Percentiles rank a stretch among this genome's conserved stretches.
Conservation (phyloP, 2,797 vertebrate species). For the Hydrocynus forskahlii region DNA sequence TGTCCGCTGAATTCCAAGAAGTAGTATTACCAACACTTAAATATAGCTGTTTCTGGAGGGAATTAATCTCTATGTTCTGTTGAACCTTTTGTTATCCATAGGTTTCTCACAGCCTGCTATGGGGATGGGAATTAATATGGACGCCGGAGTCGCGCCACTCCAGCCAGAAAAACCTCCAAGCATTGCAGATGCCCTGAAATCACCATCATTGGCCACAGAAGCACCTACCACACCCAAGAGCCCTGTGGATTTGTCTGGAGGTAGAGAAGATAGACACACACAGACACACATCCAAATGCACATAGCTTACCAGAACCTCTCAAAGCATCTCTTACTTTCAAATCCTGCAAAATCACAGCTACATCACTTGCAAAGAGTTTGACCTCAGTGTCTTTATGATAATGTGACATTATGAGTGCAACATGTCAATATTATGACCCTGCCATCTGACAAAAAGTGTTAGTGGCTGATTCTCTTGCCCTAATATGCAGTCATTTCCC, state of each 20-base stretch:
- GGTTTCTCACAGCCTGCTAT: constrained; percentile 69
- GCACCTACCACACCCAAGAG: constrained; percentile 67
- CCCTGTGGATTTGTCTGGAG: constrained; percentile 67
- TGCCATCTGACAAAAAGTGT: constrained; percentile 25
- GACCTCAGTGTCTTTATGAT: constrained; percentile 8
- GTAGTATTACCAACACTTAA: too few species aligned
- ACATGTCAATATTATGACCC: constrained; percentile 13
- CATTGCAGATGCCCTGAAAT: constrained; percentile 64
- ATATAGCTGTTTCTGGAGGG: too few species aligned
- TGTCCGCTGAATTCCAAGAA: too few species aligned
- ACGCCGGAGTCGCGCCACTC: constrained; percentile 63
- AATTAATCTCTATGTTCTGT: neutral
- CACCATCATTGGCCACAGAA: constrained; percentile 52
- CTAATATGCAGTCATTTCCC: constrained; percentile 22
- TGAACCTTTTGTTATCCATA: constrained; percentile 39
- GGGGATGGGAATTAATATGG: constrained; percentile 60
- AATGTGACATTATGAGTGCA: constrained; percentile 15
- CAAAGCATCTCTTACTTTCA: neutral
- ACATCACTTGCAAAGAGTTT: neutral
- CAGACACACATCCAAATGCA: constrained; percentile 2
- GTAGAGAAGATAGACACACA: constrained; percentile 58
- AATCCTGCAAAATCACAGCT: neutral
- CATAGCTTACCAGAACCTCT: neutral
- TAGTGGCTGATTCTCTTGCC: neutral
- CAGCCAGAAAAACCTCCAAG: constrained; percentile 65